phyloP scores from a whole-genome alignment of 2,797 vertebrate species.

The Sternarchorhynchus goeldii region DNA sequence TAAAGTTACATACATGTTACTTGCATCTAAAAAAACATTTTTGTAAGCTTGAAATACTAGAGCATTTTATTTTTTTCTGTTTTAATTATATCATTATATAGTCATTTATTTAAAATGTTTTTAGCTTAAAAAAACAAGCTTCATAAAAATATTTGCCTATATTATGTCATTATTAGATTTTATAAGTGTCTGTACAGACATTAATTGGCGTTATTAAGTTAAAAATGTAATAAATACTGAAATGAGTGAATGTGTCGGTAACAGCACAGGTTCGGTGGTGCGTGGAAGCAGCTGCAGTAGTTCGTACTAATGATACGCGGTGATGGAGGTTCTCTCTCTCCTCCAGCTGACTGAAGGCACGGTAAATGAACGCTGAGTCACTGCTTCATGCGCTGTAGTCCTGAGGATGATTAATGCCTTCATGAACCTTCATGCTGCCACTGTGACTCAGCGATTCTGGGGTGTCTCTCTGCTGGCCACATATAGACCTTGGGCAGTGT shows the following conservation, averaged over 20 bases:
- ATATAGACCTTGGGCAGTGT: neutral
- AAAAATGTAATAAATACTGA: neutral
- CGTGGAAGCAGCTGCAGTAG: slow-evolving; percentile 77
- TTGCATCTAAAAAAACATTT: no score
- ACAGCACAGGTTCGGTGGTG: slow-evolving; percentile 69
- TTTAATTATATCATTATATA: no score
- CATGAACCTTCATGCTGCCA: slow-evolving; percentile 1
- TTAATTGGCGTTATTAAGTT: no score
- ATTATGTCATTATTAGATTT: no score
- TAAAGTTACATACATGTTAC: no score
- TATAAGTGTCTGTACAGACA: no score
- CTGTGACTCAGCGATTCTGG: neutral
- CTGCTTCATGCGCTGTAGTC: slow-evolving; percentile 14
- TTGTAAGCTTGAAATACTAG: no score
- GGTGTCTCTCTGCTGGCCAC: neutral
- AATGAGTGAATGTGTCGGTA: neutral
- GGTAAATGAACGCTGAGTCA: slow-evolving; percentile 16
- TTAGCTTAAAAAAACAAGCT: no score
- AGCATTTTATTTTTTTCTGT: no score
- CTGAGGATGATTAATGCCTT: slow-evolving; percentile 7
- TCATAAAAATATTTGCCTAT: no score
- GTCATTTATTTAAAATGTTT: no score
- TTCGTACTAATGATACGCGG: slow-evolving; percentile 90
- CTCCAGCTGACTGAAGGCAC: slow-evolving; percentile 62
- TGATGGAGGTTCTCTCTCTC: slow-evolving; percentile 90